Conservation (phyloP, 2,113 vertebrate genomes). For the Lontra canadensis region DNA sequence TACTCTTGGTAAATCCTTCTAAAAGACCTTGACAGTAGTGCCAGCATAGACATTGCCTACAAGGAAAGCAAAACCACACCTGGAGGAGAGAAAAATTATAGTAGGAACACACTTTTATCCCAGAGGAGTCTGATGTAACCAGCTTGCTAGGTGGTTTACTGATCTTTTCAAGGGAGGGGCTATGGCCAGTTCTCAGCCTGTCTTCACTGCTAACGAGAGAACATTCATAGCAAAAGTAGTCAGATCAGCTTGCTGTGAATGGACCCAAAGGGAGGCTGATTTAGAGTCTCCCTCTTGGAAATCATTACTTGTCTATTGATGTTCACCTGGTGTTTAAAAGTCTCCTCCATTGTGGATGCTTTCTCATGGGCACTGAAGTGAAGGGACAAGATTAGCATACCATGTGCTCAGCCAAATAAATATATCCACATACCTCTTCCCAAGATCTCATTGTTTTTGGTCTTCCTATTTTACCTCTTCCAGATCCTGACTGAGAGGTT, state of each 20-base stretch:
- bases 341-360: neutral
- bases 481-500: neutral
- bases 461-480: neutral
- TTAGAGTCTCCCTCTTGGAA: neutral
- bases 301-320: neutral
- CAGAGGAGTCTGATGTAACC: neutral
- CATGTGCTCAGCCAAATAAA: neutral
- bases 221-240: neutral
- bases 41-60: neutral
- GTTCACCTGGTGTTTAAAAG: neutral
- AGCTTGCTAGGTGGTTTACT: neutral
- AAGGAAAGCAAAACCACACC: neutral
- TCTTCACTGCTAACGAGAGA: neutral
- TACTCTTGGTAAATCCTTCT: neutral
- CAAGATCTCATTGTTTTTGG: neutral
- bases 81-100: neutral
- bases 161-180: neutral
- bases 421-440: neutral
- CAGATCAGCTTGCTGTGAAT: neutral
- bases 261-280: neutral
- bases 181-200: fast-evolving
- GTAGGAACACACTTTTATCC: neutral
- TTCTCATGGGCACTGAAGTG: neutral
- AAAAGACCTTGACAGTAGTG: neutral
- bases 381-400: neutral